Conservation (phyloP, 2,888 invertebrate species). For the Chalcis sispes region DNA sequence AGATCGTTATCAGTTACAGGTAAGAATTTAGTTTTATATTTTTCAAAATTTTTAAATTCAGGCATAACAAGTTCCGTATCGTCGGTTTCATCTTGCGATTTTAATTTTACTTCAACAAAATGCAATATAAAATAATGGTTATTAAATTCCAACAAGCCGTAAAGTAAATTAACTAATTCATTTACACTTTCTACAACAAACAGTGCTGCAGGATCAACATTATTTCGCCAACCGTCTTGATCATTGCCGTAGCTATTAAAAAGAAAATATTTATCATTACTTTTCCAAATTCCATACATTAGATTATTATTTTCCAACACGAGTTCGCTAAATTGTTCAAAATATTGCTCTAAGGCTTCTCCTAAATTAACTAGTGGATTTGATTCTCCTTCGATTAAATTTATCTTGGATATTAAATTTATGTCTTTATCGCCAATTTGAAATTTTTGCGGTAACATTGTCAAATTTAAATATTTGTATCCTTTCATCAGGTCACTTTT, state of each 20-base stretch:
- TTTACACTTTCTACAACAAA: constrained; percentile 64
- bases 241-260: constrained; percentile 72
- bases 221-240: constrained; percentile 67
- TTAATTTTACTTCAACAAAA: constrained; percentile 64
- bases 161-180: constrained; percentile 66
- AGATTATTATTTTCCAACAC: constrained; percentile 69
- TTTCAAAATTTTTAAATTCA: constrained; percentile 55
- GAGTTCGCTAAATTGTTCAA: constrained; percentile 64
- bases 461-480: constrained; percentile 64
- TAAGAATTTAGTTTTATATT: constrained; percentile 66
- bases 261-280: constrained; percentile 62
- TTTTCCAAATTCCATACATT: constrained; percentile 69
- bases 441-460: constrained; percentile 66
- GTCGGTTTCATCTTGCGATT: constrained; percentile 61
- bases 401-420: constrained; percentile 61
- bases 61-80: constrained; percentile 56
- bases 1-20: constrained; percentile 68
- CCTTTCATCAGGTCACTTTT: constrained; percentile 57
- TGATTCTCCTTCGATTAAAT: constrained; percentile 64
- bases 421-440: constrained; percentile 64
- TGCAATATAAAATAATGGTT: constrained; percentile 66
- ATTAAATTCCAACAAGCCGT: constrained; percentile 69
- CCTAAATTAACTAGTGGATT: constrained; percentile 70
- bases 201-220: constrained; percentile 64
- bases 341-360: constrained; percentile 70